phyloP scores from a whole-genome alignment of 1,140 invertebrate genomes.

The Homarus americanus region DNA sequence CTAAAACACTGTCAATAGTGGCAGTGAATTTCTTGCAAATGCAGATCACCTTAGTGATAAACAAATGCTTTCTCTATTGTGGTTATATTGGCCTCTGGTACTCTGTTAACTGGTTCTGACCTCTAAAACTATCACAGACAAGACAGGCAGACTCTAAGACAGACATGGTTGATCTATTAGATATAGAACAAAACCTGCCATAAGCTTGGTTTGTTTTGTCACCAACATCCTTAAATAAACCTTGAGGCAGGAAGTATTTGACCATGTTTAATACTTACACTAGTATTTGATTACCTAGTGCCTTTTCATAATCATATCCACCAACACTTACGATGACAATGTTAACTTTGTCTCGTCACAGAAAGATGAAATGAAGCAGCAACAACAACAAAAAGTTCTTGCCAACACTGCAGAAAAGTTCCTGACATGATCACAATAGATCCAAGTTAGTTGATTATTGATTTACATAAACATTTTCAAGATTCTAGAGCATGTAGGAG shows the following conservation, averaged over 20 bases:
- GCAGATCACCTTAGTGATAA: neutral
- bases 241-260: neutral
- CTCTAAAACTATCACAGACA: constrained; percentile 14
- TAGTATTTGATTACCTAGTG: neutral
- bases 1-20: neutral
- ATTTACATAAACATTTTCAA: neutral
- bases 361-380: neutral
- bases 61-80: neutral
- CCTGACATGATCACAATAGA: neutral
- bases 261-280: neutral
- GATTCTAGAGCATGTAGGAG: neutral
- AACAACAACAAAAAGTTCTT: neutral
- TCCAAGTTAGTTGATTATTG: neutral
- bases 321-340: neutral
- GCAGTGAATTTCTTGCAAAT: neutral
- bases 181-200: constrained; percentile 7
- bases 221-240: neutral
- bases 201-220: neutral
- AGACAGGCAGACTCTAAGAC: neutral
- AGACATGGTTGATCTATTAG: neutral
- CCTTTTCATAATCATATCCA: neutral
- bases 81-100: constrained; percentile 10
- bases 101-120: neutral
- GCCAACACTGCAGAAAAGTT: no score
- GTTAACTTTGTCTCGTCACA: neutral